Conservation (phyloP, 2,888 invertebrate species). For the Hypomecis atomaria region DNA sequence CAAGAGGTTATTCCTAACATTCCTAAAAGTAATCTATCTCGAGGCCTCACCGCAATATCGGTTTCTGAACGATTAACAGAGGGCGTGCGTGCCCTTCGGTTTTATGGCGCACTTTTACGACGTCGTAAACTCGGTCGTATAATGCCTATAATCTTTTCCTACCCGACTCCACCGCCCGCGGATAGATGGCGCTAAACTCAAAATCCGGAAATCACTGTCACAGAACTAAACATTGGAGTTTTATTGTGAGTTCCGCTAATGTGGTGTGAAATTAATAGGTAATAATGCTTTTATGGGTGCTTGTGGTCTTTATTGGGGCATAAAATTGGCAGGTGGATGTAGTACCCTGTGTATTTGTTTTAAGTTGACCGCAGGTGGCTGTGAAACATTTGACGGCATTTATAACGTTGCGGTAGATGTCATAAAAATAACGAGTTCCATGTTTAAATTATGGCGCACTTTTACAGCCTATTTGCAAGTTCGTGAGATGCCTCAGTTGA, state of each 20-base stretch:
- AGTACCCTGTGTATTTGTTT: constrained; percentile 72
- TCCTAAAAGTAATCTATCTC: constrained; percentile 80
- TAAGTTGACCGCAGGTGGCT: constrained; percentile 71
- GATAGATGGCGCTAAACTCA: constrained; percentile 79
- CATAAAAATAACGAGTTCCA: constrained; percentile 37
- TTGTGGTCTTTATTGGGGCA: constrained; percentile 78
- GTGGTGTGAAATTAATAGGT: constrained; percentile 85
- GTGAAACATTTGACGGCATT: constrained; percentile 56
- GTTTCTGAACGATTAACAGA: constrained; percentile 84
- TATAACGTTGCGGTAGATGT: constrained; percentile 48
- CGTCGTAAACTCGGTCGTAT: constrained; percentile 79
- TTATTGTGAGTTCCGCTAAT: constrained; percentile 84
- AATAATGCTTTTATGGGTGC: constrained; percentile 83
- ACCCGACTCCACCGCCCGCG: constrained; percentile 58
- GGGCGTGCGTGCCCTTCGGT: constrained; percentile 83
- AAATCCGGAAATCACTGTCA: constrained; percentile 77
- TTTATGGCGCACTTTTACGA: constrained; percentile 84
- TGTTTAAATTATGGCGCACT: constrained; percentile 37
- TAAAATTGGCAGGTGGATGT: constrained; percentile 77
- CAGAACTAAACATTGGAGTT: constrained; percentile 78
- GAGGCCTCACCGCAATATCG: constrained; percentile 82
- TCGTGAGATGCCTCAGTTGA: constrained; percentile 14
- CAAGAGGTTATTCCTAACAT: constrained; percentile 78
- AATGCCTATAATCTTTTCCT: constrained; percentile 83
- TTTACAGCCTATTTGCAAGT: constrained; percentile 34